Base-by-base conservation (phyloP, 2,113 vertebrate species). In the Perca flavescens region DNA sequence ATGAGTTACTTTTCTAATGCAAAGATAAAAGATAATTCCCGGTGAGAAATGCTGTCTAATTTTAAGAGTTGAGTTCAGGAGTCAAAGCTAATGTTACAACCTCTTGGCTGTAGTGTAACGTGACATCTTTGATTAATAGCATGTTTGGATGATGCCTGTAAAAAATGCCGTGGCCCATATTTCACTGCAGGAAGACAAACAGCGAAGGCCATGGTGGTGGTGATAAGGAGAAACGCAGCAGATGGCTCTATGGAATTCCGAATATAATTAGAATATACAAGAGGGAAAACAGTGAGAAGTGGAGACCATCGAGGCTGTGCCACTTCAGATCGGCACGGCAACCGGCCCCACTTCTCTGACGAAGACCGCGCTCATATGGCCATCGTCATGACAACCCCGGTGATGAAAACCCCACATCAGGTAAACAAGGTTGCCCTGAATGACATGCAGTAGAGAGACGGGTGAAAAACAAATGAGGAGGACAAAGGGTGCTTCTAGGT, bases 281-380 rank as follows among this genome's bases (percentile, higher is more conserved):
- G 90, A 91, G 92, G 83, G 80, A 83, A 85, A 89, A 82, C 84
- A 76, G 84, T 21, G 80, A 90, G 86, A 87, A 91, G 86, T 87
- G 89, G 87, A 90, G 89, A 90, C 90, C 93, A 88, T 93, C 85
- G 77, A 89, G 88, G 84, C 93, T 83, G 90, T 65, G 86, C 91
- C 92, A 94, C 95, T 96, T 89, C 92, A 94, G 71, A 94, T 94
- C 92, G 86, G 92, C 95, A 93, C 91, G 77, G 95, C 93, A 96
- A 95, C 95, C 63, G 67, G 82, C 82, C 85, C 85, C 82, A 54
- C 70, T 28, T 53, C 89, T 85, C 86, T 86, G 85, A 89, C 62
- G 82, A 82, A 83, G 78, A 65, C 75, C 67, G 43, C 2, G 66
- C 87, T 79, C 64, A 34, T 80, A 79, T 80, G 72, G 89, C 89